Base-by-base conservation (phyloP, 2,113 vertebrate species). In the Pycnonotus jocosus region DNA sequence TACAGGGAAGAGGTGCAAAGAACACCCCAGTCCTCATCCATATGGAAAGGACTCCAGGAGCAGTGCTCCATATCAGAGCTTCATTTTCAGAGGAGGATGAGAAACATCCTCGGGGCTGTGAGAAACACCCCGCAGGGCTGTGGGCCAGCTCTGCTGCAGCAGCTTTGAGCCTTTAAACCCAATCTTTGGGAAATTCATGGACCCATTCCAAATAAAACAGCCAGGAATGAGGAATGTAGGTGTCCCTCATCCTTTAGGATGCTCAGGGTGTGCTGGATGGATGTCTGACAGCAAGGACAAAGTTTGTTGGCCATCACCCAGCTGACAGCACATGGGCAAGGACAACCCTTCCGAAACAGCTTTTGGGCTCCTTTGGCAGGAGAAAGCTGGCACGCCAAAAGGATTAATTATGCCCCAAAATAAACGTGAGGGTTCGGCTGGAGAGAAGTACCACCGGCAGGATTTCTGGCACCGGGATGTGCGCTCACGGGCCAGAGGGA, bases 321-420 rank as follows among this genome's bases (percentile, higher is more conserved):
- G 15, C 45, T 58, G 28, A 42, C 45, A 51, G 45, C 40, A 23
- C 57, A 8, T 0, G 31, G 71, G 25, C 71, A 80, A 86, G 64
- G 68, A 48, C 69, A 54, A 7, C 58, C 21, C 30, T 6, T 20
- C 28, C 0, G 1, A 81, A 56, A 7, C 24, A 21, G 56, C 1
- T 4, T 23, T 48, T 7, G n/a, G 31, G 68, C 87, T 88, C n/a
- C 0, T 0, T 2, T 72, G 81, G 60, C 86, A 66, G 54, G 45
- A 57, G 50, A 42, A 40, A 69, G 25, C 28, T 3, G 23, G 50
- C 9, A 2, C 6, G 42, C 76, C 60, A 25, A 20, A 76, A 90
- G 83, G 72, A 66, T 70, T 58, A 15, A 68, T 91, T 88, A n/a
- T 37, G n/a, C 64, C 86, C 72, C 72, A 38, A 74, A 94, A 90